Base-by-base conservation (phyloP, 2,113 vertebrate genomes). In the Spea multiplicata region DNA sequence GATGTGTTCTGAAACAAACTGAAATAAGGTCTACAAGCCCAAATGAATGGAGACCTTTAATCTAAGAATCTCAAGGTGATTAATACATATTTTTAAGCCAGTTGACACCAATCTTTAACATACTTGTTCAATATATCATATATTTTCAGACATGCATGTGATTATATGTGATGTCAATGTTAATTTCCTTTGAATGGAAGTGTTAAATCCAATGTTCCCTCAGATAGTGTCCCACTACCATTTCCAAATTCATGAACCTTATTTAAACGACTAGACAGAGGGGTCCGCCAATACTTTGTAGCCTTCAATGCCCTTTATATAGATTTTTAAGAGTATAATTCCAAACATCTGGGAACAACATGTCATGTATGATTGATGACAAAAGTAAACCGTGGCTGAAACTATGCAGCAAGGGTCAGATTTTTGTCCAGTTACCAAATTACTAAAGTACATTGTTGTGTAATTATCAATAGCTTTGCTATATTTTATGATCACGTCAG, bases 351-450 rank as follows among this genome's bases (percentile, higher is more conserved):
- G 74, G 64, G 10, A 49, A 7, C 44, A 69, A n/a, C 55, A 44
- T 6, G 45, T 76, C 66, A 69, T n/a, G 10, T 9, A 16, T 69
- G 75, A 76, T 76, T 69, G 66, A 76, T 68, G 44, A 76, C 44
- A 69, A 48, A 44, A 70, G 67, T 14, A 50, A 47, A 57, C 49
- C 50, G 57, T 16, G 14, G 45, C 14, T 68, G 45, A n/a, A 68
- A 46, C 10, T 47, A 44, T 16, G 44, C 14, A 68, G 4, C 9
- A 7, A 48, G 30, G 47, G 59, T 64, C 72, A 30, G 48, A n/a
- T 55, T 68, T 8, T 59, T 76, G 44, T 44, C 65, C 17, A 68
- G 44, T 68, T 76, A 50, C 45, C 50, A 76, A 17, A 68, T 53
- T 67, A 6, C 14, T 53, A 67, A 57, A 55, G 64, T 55, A 67